Evolutionary conservation across 2,113 vertebrate species (phyloP).

Genomic region (Hippocampus guttulatus): DNA sequence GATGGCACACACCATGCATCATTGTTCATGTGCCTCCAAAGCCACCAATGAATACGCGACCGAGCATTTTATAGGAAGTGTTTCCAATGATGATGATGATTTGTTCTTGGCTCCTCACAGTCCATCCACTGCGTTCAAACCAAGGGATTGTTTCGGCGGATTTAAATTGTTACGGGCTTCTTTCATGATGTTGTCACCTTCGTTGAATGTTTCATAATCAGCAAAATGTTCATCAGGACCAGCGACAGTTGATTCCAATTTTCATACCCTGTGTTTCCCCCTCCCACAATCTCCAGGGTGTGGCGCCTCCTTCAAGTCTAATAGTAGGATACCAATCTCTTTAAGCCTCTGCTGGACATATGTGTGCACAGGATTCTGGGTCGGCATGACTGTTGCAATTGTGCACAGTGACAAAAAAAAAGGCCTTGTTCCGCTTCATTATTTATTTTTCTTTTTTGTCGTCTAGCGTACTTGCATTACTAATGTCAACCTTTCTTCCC

Average conservation of each 20-base stretch:
- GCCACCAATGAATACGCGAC: slow-evolving; percentile 7
- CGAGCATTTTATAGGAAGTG: slow-evolving; percentile 2
- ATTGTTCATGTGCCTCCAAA: background rate
- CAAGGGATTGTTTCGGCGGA: background rate
- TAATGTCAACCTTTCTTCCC: slow-evolving; percentile 3
- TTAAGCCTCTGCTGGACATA: slow-evolving; percentile 73
- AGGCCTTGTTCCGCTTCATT: slow-evolving; percentile 15
- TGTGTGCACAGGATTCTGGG: slow-evolving; percentile 47
- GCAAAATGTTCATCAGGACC: background rate
- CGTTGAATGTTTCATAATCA: slow-evolving; percentile 2
- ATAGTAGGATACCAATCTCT: slow-evolving; percentile 91
- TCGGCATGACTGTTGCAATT: slow-evolving; percentile 28
- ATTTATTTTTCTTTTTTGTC: slow-evolving; percentile 9
- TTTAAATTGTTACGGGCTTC: background rate
- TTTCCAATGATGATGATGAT: slow-evolving; percentile 7
- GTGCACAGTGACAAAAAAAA: slow-evolving; percentile 16
- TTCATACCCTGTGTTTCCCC: slow-evolving; percentile 48
- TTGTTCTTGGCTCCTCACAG: slow-evolving; percentile 27
- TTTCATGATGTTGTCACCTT: slow-evolving; percentile 4
- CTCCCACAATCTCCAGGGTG: slow-evolving; percentile 71
- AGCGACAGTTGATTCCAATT: slow-evolving; percentile 19
- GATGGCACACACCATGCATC: background rate
- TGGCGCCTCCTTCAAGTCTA: slow-evolving; percentile 84
- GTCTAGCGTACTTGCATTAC: slow-evolving; percentile 4
- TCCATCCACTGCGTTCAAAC: slow-evolving; percentile 14